phyloP scores from a whole-genome alignment of 2,797 vertebrate species.

The Malurus splendens region DNA sequence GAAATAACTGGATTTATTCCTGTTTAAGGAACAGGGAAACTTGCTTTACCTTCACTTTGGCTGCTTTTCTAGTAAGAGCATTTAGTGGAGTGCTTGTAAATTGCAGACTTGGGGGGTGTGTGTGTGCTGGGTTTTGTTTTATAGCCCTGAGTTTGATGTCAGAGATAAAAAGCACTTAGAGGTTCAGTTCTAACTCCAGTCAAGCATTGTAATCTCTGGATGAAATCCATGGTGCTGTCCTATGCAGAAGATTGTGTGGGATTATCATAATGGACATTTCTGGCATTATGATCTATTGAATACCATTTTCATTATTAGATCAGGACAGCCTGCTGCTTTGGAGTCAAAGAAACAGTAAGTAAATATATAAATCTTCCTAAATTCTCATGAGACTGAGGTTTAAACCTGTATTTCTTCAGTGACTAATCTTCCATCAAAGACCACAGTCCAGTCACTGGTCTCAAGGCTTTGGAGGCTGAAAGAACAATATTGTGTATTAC shows the following conservation, averaged over 20 bases:
- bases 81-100: slow-evolving; percentile 21
- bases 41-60: not conserved
- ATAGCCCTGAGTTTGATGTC: not conserved
- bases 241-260: not conserved
- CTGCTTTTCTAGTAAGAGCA: slow-evolving; percentile 8
- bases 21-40: not conserved
- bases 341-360: slow-evolving; percentile 7
- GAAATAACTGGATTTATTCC: slow-evolving; percentile 18
- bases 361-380: slow-evolving; percentile 3
- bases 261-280: slow-evolving; percentile 46
- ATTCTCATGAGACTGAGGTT: not conserved
- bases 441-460: not conserved
- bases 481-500: not conserved
- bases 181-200: slow-evolving; percentile 7
- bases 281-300: slow-evolving; percentile 24
- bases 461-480: not conserved
- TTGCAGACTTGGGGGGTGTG: not conserved
- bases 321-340: not conserved
- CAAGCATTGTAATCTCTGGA: slow-evolving; percentile 8
- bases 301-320: slow-evolving; percentile 16
- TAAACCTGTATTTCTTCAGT: not conserved
- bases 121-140: not conserved
- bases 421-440: not conserved
- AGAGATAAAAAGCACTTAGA: slow-evolving; percentile 16
- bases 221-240: not conserved